Conservation (phyloP, 1,140 invertebrate species). For the Meloidogyne exigua region DNA sequence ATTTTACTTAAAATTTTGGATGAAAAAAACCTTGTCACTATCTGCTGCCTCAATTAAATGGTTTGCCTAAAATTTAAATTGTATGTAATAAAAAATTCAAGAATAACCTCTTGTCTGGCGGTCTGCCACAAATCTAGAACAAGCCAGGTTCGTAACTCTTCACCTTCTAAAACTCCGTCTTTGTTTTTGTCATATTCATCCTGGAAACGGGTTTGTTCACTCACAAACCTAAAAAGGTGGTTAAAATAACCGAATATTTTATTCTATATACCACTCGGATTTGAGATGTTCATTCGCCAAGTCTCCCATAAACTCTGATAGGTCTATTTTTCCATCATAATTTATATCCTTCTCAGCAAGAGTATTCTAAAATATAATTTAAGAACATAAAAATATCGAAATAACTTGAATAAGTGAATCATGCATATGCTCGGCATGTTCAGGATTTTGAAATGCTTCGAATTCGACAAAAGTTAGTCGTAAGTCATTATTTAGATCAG, state of each 20-base stretch:
- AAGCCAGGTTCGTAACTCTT: slow-evolving; percentile 84
- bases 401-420: slow-evolving; percentile 72
- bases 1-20: background rate
- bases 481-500: slow-evolving; percentile 82
- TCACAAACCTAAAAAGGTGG: slow-evolving; percentile 67
- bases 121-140: slow-evolving; percentile 84
- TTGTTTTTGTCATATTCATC: slow-evolving; percentile 80
- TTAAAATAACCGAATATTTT: slow-evolving; percentile 64
- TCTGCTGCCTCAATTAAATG: slow-evolving; percentile 87
- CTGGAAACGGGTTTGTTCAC: slow-evolving; percentile 86
- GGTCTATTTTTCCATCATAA: slow-evolving; percentile 72
- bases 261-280: slow-evolving; percentile 69
- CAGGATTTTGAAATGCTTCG: slow-evolving; percentile 84
- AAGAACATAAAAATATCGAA: slow-evolving; percentile 8
- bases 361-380: slow-evolving; percentile 71
- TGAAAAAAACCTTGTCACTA: slow-evolving; percentile 72
- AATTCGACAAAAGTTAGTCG: slow-evolving; percentile 78
- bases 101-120: slow-evolving; percentile 75
- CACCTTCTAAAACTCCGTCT: slow-evolving; percentile 77
- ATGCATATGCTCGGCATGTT: slow-evolving; percentile 81
- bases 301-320: slow-evolving; percentile 64
- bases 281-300: slow-evolving; percentile 69
- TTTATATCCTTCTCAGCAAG: slow-evolving; percentile 81
- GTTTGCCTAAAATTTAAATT: slow-evolving; percentile 67
- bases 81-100: no score